A percentile compares a stretch with the other conserved stretches of the same genome.
These are phyloP conservation scores for Thamnophis elegans DNA, from an alignment of 2,797 vertebrate species.

Conservation along the genomic window DNA sequence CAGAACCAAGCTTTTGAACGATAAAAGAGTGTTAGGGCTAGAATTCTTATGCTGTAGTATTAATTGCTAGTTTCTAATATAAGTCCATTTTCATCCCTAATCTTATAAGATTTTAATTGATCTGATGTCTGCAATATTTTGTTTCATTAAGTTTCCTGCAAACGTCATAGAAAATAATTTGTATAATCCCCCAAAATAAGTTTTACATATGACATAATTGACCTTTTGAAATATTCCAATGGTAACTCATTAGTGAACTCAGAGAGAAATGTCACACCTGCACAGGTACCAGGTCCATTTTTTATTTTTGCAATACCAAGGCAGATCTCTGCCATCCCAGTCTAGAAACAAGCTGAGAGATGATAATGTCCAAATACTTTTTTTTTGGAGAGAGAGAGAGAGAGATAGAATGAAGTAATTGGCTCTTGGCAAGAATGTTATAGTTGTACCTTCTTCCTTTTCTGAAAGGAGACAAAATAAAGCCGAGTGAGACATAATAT, in stretches of 20 bases:
- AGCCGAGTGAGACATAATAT: background rate
- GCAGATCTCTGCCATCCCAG: background rate
- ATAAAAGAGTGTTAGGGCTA: background rate
- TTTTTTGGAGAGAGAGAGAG: background rate
- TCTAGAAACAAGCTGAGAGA: background rate
- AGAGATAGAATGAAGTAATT: background rate
- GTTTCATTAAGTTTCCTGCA: background rate
- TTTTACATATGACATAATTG: background rate
- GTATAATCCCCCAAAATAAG: background rate
- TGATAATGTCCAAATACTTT: background rate
- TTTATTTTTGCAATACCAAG: background rate
- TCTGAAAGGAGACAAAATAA: background rate
- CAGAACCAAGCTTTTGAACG: background rate
- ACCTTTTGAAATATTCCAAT: conserved; percentile 7
- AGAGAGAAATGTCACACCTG: background rate
- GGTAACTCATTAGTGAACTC: background rate
- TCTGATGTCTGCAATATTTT: background rate
- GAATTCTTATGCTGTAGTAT: background rate
- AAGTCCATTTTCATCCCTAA: background rate
- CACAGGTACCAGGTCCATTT: background rate
- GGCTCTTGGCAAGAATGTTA: background rate
- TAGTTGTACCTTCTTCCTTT: background rate
- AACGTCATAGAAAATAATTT: background rate
- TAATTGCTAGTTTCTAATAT: background rate
- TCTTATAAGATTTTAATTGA: background rate